Evolutionary conservation across 2,113 vertebrate species (phyloP).

Genomic region (Felis catus): F.catus_Fca126_mat1.0 CM031414.1:7274501-7275000

Average conservation of each 20-base stretch:
- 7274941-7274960: background rate
- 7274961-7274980: background rate
- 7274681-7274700: background rate
- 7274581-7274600: background rate
- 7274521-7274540: background rate
- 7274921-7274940: background rate
- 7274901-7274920: too few relatives aligned
- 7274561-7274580: background rate
- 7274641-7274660: rapidly evolving
- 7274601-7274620: rapidly evolving
- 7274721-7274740: rapidly evolving
- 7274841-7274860: background rate
- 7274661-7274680: rapidly evolving
- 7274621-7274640: background rate
- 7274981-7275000: background rate
- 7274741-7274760: rapidly evolving
- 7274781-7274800: rapidly evolving
- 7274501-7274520: rapidly evolving
- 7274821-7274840: rapidly evolving
- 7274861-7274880: rapidly evolving
- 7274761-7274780: rapidly evolving
- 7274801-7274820: rapidly evolving
- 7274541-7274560: background rate
- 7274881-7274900: background rate
- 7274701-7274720: rapidly evolving